Percentiles rank a stretch among this genome's conserved stretches.
These are phyloP conservation scores for Meloidogyne floridensis DNA, from an alignment of 1,140 invertebrate species.

Conservation along the genomic window DNA sequence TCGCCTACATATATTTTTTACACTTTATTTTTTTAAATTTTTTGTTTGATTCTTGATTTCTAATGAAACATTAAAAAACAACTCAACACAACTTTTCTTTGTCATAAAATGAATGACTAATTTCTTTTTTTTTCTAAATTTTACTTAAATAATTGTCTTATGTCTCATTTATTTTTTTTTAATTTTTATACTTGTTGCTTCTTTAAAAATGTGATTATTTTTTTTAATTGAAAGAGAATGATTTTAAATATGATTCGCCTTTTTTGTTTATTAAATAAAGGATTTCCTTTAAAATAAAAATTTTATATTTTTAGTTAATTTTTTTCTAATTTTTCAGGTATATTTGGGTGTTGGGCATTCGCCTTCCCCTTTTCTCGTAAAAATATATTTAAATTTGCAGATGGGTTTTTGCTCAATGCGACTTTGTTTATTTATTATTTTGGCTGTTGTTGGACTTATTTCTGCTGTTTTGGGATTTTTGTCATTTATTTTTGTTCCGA, in stretches of 20 bases:
- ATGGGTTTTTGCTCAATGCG: not conserved
- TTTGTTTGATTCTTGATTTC: no score
- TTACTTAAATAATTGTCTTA: not conserved
- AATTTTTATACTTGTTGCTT: not conserved
- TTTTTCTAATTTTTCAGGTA: not conserved
- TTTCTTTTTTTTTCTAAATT: no score
- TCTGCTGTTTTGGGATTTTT: conserved; percentile 9
- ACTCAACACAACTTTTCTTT: no score
- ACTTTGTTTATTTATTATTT: not conserved
- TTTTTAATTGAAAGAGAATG: no score
- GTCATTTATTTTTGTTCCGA: conserved; percentile 26
- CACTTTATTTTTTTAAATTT: no score
- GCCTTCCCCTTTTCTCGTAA: not conserved
- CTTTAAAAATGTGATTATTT: not conserved
- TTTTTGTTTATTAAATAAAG: no score
- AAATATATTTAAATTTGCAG: not conserved
- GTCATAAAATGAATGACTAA: no score
- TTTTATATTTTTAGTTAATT: no score
- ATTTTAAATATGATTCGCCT: no score
- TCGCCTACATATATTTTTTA: no score
- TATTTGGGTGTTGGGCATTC: not conserved
- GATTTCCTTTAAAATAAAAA: no score
- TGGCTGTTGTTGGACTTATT: conserved; percentile 7
- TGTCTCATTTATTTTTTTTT: not conserved
- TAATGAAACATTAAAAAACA: no score